Conservation (phyloP, 2,888 invertebrate species). For the Netelia fuscicornis region DNA sequence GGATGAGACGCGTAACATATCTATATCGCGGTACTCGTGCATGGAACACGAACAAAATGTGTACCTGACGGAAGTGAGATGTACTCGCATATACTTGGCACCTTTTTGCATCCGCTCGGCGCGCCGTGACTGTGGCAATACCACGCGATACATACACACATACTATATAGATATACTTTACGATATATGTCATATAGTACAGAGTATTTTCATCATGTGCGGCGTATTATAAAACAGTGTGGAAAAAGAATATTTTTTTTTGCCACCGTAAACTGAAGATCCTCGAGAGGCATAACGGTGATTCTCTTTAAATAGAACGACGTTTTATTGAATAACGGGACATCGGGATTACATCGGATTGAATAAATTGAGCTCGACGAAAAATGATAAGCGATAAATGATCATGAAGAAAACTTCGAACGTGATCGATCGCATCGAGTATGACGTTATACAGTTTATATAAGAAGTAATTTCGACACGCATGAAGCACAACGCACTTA, state of each 20-base stretch:
- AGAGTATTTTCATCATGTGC: too few relatives aligned
- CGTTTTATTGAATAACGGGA: conserved; percentile 2
- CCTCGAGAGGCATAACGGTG: conserved; percentile 1
- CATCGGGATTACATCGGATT: background rate
- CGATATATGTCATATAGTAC: background rate
- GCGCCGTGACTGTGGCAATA: conserved; percentile 53
- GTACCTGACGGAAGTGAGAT: conserved; percentile 76
- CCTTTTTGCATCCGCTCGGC: conserved; percentile 81
- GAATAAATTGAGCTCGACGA: background rate
- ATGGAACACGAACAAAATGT: conserved; percentile 59
- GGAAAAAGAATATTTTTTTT: background rate
- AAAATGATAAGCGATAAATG: background rate
- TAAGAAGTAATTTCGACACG: background rate
- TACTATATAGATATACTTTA: conserved; percentile 1
- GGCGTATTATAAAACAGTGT: conserved; percentile 62
- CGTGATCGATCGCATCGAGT: background rate
- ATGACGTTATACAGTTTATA: background rate
- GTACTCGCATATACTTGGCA: conserved; percentile 81
- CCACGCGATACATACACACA: background rate
- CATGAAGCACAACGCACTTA: too few relatives aligned
- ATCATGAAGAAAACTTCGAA: background rate
- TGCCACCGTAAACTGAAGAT: background rate
- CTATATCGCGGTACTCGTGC: conserved; percentile 57
- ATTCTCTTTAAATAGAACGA: conserved; percentile 20
- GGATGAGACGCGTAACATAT: background rate